Evolutionary conservation across 2,113 vertebrate species (phyloP).

Genomic region (Erinaceus europaeus): DNA sequence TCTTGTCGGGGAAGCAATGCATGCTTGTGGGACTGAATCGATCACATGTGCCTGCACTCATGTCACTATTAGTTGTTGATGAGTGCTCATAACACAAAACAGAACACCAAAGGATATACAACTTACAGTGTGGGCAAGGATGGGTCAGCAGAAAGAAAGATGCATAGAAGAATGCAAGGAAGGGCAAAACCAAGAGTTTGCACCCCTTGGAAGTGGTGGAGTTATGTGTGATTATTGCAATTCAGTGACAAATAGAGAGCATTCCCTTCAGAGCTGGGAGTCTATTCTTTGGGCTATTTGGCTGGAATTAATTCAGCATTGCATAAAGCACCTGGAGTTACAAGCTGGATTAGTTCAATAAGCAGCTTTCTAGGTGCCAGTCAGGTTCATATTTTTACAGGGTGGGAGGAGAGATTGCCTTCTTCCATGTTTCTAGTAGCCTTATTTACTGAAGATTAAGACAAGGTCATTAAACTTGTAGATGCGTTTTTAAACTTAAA

Average conservation of each 20-base stretch:
- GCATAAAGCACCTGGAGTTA: not conserved
- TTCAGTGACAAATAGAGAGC: not conserved
- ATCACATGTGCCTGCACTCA: not conserved
- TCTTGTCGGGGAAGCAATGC: not conserved
- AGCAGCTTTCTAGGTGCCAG: not conserved
- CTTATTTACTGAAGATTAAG: not conserved
- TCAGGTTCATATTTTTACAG: not conserved
- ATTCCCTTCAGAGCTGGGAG: not conserved
- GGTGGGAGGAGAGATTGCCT: not conserved
- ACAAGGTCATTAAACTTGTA: not conserved
- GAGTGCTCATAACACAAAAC: not conserved
- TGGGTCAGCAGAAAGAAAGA: not conserved
- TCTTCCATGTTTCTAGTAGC: not conserved
- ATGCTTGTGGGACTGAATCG: not conserved
- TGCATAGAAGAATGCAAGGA: not conserved
- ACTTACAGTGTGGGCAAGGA: not conserved
- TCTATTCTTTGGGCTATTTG: not conserved
- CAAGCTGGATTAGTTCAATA: not conserved
- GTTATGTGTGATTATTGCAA: not conserved
- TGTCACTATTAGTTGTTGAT: not conserved
- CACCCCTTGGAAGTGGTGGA: not conserved
- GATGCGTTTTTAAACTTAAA: not conserved
- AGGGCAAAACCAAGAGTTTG: not conserved
- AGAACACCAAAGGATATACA: not conserved
- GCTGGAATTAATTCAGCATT: slow-evolving; percentile 31